Evolutionary conservation across 2,797 vertebrate genomes (phyloP).

Genomic region (Nothura maculosa): DNA sequence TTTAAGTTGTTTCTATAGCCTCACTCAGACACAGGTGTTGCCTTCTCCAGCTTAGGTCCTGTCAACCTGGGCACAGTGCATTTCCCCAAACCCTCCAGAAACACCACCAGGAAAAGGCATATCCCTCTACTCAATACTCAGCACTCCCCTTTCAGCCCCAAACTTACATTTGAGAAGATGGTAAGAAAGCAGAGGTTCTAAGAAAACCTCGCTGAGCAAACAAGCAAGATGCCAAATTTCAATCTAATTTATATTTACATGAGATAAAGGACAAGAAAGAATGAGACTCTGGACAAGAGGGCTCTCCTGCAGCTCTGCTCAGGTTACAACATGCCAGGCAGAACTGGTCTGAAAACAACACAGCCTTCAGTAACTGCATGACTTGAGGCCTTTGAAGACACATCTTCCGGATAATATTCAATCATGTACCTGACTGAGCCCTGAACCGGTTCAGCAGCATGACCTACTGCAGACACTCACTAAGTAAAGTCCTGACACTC

Average conservation of each 20-base stretch:
- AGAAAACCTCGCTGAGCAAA: neutral
- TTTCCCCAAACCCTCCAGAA: neutral
- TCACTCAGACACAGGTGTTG: neutral
- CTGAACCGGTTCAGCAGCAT: neutral
- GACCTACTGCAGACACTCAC: neutral
- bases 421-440: neutral
- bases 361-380: neutral
- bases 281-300: neutral
- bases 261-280: neutral
- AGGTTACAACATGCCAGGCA: neutral
- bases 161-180: neutral
- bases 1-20: neutral
- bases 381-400: neutral
- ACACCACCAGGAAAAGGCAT: neutral
- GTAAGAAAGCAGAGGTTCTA: neutral
- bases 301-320: neutral
- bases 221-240: neutral
- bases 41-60: neutral
- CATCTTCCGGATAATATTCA: neutral
- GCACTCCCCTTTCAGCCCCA: neutral
- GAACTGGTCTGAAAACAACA: neutral
- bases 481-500: neutral
- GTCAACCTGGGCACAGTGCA: neutral
- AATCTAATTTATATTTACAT: neutral
- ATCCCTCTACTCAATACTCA: neutral